Evolutionary conservation across 2,797 vertebrate species (phyloP).

Genomic region (Enteromius fasciolatus): DNA sequence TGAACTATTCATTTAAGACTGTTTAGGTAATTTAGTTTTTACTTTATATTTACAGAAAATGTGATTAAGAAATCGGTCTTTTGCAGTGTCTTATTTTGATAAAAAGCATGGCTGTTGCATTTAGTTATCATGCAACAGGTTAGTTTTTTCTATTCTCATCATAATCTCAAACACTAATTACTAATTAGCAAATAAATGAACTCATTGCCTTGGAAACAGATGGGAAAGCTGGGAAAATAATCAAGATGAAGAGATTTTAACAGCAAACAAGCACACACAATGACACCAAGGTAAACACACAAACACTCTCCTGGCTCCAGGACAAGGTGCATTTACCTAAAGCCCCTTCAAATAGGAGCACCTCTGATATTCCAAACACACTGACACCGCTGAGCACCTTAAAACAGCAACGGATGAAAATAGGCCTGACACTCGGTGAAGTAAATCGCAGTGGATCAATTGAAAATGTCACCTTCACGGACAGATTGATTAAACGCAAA

Average conservation of each 20-base stretch:
- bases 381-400: constrained; percentile 25
- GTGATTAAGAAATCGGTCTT: not conserved
- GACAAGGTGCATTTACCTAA: constrained; percentile 21
- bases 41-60: not conserved
- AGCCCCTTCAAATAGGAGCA: not conserved
- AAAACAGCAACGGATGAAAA: constrained; percentile 52
- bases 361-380: constrained; percentile 43
- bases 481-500: constrained; percentile 64
- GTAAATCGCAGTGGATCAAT: constrained; percentile 67
- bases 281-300: constrained; percentile 23
- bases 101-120: constrained; percentile 1
- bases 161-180: constrained; percentile 29
- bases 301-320: constrained; percentile 16
- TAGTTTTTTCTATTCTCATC: constrained; percentile 7
- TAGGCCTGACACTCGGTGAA: constrained; percentile 49
- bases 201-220: constrained; percentile 23
- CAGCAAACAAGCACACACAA: constrained; percentile 28
- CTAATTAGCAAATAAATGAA: constrained; percentile 39
- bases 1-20: not conserved
- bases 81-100: not conserved
- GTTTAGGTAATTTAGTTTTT: not conserved
- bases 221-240: constrained; percentile 25
- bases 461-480: constrained; percentile 67
- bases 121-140: constrained; percentile 13
- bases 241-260: constrained; percentile 35